Evolutionary conservation across 1,140 invertebrate genomes (phyloP), one percentile per base, ranked within the genome.

Genomic region (Diuraphis noxia): DNA sequence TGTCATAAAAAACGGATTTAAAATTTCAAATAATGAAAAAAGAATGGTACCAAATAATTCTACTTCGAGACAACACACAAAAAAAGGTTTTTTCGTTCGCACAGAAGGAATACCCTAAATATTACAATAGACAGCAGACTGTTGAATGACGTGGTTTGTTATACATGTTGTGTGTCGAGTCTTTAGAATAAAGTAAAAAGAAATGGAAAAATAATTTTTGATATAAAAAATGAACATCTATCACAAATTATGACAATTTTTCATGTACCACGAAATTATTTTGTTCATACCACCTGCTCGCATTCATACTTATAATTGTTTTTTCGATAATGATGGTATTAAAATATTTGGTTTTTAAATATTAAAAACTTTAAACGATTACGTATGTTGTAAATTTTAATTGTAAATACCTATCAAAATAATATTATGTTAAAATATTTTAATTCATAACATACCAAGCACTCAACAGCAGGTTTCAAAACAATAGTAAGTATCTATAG

Each of bases 131-230:
- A 86, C 43, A 49, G 25, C 34, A 86, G 41, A 49, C 85, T 86
- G 85, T 52, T 86, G 85, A 52, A 86, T 86, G 85, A 52, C 85
- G 21, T 38, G 49, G 46, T 86, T 86, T 25, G 85, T 52, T 86
- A 25, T 86, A 63, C 30, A 23, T 86, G 25, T 86, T 52, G 85
- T 86, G 8, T 52, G 85, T 38, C 1, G 46, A 25, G 34, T 86
- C 43, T 41, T 36, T 52, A 52, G 34, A 52, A 52, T 52, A 34
- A 86, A 85, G 19, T 84, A 85, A 86, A 36, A 86, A 52, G n/a
- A 52, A 86, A 34, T 25, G 25, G 21, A 38, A 49, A 86, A 23
- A 49, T 86, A 40, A 36, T 86, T 25, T 49, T 86, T 41, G 40
- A n/a, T 41, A 81, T 5, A 4, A 30, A 41, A 41, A 63, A 63